Conservation (phyloP, 2,113 vertebrate species). For the Verasper variegatus region DNA sequence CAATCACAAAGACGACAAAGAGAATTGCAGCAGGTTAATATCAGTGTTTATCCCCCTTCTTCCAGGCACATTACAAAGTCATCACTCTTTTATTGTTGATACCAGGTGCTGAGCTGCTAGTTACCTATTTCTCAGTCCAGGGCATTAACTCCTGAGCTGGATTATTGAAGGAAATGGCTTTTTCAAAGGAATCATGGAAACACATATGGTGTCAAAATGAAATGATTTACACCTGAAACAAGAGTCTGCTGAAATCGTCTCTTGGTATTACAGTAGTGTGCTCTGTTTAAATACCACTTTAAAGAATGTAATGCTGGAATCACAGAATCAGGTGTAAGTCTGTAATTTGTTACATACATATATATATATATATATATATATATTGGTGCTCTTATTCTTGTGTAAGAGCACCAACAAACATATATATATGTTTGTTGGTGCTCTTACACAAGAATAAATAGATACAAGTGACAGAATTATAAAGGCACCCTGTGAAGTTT, state of each 20-base stretch:
- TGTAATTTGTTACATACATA: no score
- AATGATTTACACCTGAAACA: background rate
- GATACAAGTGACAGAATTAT: background rate
- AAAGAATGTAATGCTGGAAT: no score
- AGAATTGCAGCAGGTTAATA: constrained; percentile 4
- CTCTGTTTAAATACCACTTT: no score
- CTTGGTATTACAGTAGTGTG: background rate
- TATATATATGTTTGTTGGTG: background rate
- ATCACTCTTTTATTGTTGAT: background rate
- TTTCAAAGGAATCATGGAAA: constrained; percentile 2
- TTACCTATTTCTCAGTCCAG: background rate
- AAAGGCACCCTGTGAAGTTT: no score
- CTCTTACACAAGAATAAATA: background rate
- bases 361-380: no score
- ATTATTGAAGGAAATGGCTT: constrained; percentile 9
- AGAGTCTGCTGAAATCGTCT: background rate
- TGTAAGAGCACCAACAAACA: no score
- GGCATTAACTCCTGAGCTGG: background rate
- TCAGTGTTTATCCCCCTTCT: constrained; percentile 3
- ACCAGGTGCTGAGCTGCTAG: background rate
- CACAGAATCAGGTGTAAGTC: no score
- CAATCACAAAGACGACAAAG: background rate
- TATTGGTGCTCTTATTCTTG: no score
- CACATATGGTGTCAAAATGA: background rate
- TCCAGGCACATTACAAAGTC: constrained; percentile 15